Base-by-base conservation (phyloP, 2,113 vertebrate species). In the Pica pica region DNA sequence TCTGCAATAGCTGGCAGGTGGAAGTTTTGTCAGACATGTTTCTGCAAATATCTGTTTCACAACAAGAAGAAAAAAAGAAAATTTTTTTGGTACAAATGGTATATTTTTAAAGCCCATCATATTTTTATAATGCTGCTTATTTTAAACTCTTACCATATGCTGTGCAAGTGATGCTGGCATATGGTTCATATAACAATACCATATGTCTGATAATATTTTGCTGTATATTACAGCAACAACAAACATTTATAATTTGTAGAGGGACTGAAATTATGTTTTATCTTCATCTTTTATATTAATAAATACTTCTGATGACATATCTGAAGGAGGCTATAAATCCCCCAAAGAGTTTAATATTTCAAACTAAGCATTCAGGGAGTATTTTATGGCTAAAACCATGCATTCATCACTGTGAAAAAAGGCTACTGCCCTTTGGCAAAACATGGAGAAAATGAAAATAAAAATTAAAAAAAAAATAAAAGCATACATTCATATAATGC, bases 131-230 rank as follows among this genome's bases (percentile, higher is more conserved):
- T 74, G 26, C 30, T 97, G 87, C 56, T 96, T 96, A 93, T 92
- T 97, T 97, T 94, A 93, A 96, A 94, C 74, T 87, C 39, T 93
- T 95, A 52, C 84, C 96, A 94, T 97, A 97, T 97, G 94, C 35
- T 96, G 77, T 71, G 28, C 46, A 68, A 83, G 83, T 10, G 23
- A 85, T 83, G 26, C 37, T 93, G 35, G 82, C 97, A 97, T 97
- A 98, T 88, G 97, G 78, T 89, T 96, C 73, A 74, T 63, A 90
- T 82, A 97, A 67, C 23, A 92, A 89, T 93, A 60, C 87, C 96
- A 95, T 96, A 97, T 97, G 97, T 76, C 89, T 65, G 44, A 53
- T 94, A 94, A 92, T 92, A 91, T 95, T 94, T 93, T 83, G 37
- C 55, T 85, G 88, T 88, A 73, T 80, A 84, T 93, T 97, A 78